Evolutionary conservation across 2,888 invertebrate genomes (phyloP), one percentile per base, ranked within the genome.

Genomic region (Cephus sareptanus): DNA sequence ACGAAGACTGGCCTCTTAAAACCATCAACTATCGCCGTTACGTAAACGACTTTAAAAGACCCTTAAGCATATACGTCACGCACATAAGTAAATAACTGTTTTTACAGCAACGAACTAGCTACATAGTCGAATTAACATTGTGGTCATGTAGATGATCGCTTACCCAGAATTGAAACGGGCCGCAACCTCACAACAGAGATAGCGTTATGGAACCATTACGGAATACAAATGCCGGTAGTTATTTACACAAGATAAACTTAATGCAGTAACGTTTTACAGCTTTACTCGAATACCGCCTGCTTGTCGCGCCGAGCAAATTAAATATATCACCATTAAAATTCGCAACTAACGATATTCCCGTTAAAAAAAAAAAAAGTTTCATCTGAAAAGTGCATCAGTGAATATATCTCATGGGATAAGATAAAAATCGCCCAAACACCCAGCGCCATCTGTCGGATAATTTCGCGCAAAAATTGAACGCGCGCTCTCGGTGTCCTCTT

Each of bases 71-170:
- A 23, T 23, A 56, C 56, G 9, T 56, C 56, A 56, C 56, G 56
- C 56, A 23, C 23, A 23, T 9, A 23, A 56, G 23, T 56, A 79
- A 78, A 75, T 85, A 85, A 85, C 85, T 81, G 85, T 85, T 85
- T 82, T 56, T 82, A 80, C 80, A 81, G 83, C 80, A 82, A 83
- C 85, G 85, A 85, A 85, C 83, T 79, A 84, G 83, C 84, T 85
- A 81, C 84, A 83, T 82, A 81, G 82, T 84, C 80, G 82, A 84
- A 79, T 85, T 85, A 81, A 82, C 84, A 85, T 85, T 82, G 81
- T 81, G 82, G 82, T 85, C 85, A 83, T 83, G 84, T 83, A 84
- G 84, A 81, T 78, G 83, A 77, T 31, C 33, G 31, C 31, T 71
- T 33, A 31, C 13, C 31, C n/a, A 23, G 71, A 31, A 71, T 33